phyloP scores from a whole-genome alignment of 2,113 vertebrate genomes.

The Odontophorus gujanensis region DNA sequence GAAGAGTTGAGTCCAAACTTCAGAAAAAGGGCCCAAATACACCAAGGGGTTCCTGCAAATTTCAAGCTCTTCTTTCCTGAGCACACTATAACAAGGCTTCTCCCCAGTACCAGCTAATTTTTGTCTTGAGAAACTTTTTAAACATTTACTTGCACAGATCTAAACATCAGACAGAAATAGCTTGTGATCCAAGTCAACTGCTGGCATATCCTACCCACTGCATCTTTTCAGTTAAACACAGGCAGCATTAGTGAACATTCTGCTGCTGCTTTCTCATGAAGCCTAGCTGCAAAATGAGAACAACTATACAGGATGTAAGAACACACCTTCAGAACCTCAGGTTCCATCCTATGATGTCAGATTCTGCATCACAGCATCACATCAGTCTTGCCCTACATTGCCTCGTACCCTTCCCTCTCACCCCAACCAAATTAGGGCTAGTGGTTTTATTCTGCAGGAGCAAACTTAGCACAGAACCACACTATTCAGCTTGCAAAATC shows the following conservation, averaged over 20 bases:
- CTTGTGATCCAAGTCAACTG: neutral
- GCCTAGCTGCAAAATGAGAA: neutral
- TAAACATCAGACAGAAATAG: neutral
- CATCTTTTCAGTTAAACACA: neutral
- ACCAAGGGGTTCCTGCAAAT: neutral
- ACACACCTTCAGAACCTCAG: neutral
- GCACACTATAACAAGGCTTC: neutral
- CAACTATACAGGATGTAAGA: rapidly evolving
- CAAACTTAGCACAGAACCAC: neutral
- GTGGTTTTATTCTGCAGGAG: neutral
- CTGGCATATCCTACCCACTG: neutral
- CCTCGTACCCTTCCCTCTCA: neutral
- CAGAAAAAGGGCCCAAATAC: neutral
- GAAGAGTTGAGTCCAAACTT: neutral
- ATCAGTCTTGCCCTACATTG: neutral
- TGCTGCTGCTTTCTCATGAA: neutral
- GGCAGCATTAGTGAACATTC: neutral
- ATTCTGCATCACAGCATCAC: too few species aligned
- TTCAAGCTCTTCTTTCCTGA: neutral
- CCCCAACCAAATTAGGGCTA: neutral
- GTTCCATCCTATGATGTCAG: neutral
- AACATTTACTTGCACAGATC: neutral
- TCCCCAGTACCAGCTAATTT: neutral
- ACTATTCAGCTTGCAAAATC: rapidly evolving
- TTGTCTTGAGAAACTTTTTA: neutral